Conservation (phyloP, 1,140 invertebrate species). For the Cryptotermes secundus region DNA sequence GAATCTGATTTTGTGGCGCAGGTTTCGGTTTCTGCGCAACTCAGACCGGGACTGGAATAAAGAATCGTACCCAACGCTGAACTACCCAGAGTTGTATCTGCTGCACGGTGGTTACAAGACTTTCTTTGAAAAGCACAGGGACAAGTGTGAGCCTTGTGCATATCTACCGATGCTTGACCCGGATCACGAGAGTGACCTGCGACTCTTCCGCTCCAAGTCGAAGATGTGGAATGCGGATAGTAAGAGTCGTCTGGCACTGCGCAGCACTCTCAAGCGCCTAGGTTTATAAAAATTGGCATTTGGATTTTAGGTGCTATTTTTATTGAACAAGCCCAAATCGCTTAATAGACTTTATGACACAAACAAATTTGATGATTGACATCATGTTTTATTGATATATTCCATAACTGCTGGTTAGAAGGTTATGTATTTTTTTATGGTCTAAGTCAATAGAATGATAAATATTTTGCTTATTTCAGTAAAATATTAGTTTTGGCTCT, state of each 20-base stretch:
- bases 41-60: conserved; percentile 80
- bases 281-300: conserved; percentile 43
- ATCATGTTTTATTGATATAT: not conserved
- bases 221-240: conserved; percentile 67
- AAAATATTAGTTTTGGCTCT: not conserved
- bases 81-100: conserved; percentile 94
- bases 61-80: conserved; percentile 80
- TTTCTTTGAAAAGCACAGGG: conserved; percentile 74
- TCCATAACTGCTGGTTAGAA: not conserved
- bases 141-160: conserved; percentile 72
- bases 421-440: not conserved
- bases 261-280: conserved; percentile 47
- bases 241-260: conserved; percentile 38
- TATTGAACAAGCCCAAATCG: not conserved
- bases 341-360: not conserved
- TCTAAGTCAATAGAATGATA: not conserved
- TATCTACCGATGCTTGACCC: conserved; percentile 81
- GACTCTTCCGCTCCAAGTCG: conserved; percentile 72
- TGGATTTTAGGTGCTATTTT: not conserved
- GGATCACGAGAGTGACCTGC: conserved; percentile 68
- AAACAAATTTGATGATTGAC: not conserved
- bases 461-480: not conserved
- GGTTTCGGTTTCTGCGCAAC: conserved; percentile 80
- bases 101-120: conserved; percentile 92
- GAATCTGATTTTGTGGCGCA: conserved; percentile 48